Evolutionary conservation across 1,140 invertebrate species (phyloP), one percentile per base, ranked within the genome.

Genomic region (Zaprionus davidi): DNA sequence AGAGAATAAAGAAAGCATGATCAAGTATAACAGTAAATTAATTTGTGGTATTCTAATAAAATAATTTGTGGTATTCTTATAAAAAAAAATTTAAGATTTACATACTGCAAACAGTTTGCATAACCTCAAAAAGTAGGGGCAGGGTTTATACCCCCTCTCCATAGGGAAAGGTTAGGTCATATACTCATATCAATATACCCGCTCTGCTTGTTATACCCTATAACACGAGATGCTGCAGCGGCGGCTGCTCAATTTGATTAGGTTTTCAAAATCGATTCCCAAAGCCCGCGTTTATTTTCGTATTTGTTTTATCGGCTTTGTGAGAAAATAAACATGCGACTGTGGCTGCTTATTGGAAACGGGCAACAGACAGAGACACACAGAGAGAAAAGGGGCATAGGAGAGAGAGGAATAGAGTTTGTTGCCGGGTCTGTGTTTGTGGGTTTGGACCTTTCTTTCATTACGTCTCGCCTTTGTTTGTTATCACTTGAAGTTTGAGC

Each of bases 381-480:
- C 13, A 41, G 38, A n/a, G 38, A 15, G 38, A 6, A 41, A 15
- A 15, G 38, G 38, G 38, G 24, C 24, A 26, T 26, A 26, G 24
- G 4, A 0, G 0, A 26, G 24, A 26, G 24, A 0, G n/a, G 41
- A 7, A n/a, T n/a, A 2, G 38, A n/a, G 5, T 44, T 44, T 49
- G 13, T 20, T 44, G 2, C 22, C n/a, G 5, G 26, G 15, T 65
- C 5, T 1, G 5, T 69, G 15, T 41, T 55, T 56, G 53, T 38
- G 20, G 51, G 36, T 36, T 44, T 64, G 72, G 57, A 62, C 67
- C 65, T 76, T 79, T 79, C 84, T 88, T 83, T 87, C 78, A 80
- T 59, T 88, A 57, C 78, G 83, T 88, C 84, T 75, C 84, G 84
- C 84, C 84, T 87, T 87, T 87, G 84, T 87, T 87, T 87, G 84